Evolutionary conservation across 2,888 invertebrate species (phyloP).

Genomic region (Mythimna lalbum): DNA sequence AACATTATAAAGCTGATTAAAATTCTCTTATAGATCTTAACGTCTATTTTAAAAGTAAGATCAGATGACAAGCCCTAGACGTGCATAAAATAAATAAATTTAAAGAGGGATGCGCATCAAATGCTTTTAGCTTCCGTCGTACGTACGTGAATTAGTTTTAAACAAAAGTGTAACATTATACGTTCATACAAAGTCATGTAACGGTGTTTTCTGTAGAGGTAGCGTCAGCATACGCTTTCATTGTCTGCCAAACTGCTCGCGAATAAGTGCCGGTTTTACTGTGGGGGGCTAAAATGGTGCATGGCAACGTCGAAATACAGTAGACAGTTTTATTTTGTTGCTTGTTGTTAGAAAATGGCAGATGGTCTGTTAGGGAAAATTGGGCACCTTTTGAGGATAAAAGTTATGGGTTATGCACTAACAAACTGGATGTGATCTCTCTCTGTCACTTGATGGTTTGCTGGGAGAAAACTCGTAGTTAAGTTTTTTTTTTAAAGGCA

Average conservation of each 20-base stretch:
- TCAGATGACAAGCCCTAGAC: constrained; percentile 15
- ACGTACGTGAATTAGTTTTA: constrained; percentile 28
- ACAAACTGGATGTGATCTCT: too few species aligned
- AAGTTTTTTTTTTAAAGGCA: too few species aligned
- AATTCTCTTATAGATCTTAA: not conserved
- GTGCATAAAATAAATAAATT: constrained; percentile 9
- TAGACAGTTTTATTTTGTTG: not conserved
- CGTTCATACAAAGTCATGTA: constrained; percentile 34
- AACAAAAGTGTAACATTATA: constrained; percentile 35
- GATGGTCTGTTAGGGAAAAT: not conserved
- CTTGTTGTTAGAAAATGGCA: not conserved
- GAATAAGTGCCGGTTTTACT: constrained; percentile 39
- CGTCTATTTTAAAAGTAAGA: constrained; percentile 2
- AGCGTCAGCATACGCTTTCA: constrained; percentile 40
- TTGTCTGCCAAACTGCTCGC: constrained; percentile 48
- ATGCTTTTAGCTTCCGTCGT: constrained; percentile 37
- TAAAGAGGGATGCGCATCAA: constrained; percentile 5
- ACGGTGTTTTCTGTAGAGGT: constrained; percentile 23
- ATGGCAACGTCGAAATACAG: not conserved
- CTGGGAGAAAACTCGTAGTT: too few species aligned
- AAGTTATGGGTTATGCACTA: too few species aligned
- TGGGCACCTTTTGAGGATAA: not conserved
- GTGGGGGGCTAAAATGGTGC: constrained; percentile 43
- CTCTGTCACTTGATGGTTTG: too few species aligned
- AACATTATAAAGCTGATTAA: too few species aligned